Conservation (phyloP, 2,797 vertebrate genomes). For the Lerista edwardsae region DNA sequence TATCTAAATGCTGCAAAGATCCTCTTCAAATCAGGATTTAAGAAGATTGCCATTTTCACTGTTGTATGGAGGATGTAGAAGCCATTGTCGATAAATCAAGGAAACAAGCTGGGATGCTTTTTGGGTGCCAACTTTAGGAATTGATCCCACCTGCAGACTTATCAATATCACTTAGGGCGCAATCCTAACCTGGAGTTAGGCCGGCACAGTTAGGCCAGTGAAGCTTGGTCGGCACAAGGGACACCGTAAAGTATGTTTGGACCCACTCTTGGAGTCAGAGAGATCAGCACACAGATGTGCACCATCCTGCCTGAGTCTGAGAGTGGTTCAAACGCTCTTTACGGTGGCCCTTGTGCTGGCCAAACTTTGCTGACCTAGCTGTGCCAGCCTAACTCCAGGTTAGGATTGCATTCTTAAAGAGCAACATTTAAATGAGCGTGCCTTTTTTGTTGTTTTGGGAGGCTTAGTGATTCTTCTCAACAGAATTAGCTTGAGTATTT, state of each 20-base stretch:
- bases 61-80: constrained; percentile 68
- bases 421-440: constrained; percentile 63
- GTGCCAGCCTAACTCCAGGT: too few species aligned
- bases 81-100: constrained; percentile 76
- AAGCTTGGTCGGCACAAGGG: too few species aligned
- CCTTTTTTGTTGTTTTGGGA: constrained; percentile 27
- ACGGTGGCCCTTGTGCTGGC: too few species aligned
- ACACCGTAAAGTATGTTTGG: too few species aligned
- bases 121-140: constrained; percentile 76
- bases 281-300: too few species aligned
- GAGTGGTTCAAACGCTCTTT: too few species aligned
- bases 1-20: constrained; percentile 70
- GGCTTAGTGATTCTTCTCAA: constrained; percentile 51
- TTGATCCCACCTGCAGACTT: constrained; percentile 66
- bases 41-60: constrained; percentile 78
- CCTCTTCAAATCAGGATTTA: constrained; percentile 72
- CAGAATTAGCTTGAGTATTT: constrained; percentile 11
- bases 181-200: too few species aligned
- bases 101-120: constrained; percentile 65
- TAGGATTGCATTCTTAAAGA: too few species aligned
- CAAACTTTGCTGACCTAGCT: too few species aligned
- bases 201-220: too few species aligned
- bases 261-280: too few species aligned
- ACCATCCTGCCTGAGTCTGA: too few species aligned
- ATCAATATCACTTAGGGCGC: constrained; percentile 66